Conservation (phyloP, 2,113 vertebrate genomes). For the Crocuta crocuta region DNA sequence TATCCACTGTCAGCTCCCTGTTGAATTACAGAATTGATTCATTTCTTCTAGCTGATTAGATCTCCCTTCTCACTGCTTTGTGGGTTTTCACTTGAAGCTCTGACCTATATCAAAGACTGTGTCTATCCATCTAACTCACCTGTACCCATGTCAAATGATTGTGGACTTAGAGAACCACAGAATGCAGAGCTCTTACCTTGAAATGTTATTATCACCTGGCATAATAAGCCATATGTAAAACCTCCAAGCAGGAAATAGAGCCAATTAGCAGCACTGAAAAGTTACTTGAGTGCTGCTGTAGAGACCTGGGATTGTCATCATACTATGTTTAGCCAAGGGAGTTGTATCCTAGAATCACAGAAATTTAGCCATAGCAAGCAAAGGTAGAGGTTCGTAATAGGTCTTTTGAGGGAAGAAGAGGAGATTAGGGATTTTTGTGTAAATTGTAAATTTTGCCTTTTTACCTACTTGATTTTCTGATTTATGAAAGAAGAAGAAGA, state of each 20-base stretch:
- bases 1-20: not conserved
- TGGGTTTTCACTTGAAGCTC: not conserved
- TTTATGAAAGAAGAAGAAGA: not conserved
- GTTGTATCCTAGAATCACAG: conserved; percentile 48
- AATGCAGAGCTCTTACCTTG: not conserved
- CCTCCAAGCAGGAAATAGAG: not conserved
- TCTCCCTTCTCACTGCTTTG: not conserved
- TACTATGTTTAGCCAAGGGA: conserved; percentile 37
- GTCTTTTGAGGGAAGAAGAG: conserved; percentile 22
- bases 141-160: not conserved
- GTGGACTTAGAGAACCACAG: not conserved
- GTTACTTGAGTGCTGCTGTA: not conserved
- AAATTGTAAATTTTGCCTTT: not conserved
- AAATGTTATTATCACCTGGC: not conserved
- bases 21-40: not conserved
- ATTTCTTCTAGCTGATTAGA: not conserved
- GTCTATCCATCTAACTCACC: not conserved
- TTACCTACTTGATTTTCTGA: not conserved
- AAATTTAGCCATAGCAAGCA: conserved; percentile 17
- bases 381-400: not conserved
- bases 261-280: conserved; percentile 34
- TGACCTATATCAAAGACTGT: not conserved
- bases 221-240: not conserved
- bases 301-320: not conserved
- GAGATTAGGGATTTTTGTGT: not conserved